Percentiles rank a stretch among this genome's conserved stretches.
phyloP scores from a whole-genome alignment of 2,113 vertebrate species.

The Spea bombifrons region DNA sequence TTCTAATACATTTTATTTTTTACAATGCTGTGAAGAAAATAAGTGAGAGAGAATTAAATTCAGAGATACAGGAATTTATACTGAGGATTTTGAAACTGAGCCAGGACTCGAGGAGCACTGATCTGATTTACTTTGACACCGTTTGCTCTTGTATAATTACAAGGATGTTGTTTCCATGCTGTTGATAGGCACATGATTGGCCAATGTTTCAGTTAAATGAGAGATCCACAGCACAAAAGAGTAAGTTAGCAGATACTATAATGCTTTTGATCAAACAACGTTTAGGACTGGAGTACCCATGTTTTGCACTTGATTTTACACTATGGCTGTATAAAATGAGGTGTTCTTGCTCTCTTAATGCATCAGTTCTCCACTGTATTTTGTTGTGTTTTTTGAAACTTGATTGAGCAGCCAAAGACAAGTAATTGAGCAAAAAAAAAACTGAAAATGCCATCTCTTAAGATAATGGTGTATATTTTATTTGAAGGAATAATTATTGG shows the following conservation, averaged over 20 bases:
- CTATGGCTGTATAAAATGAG: background rate
- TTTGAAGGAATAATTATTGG: no score
- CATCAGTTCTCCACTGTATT: background rate
- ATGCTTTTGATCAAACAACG: background rate
- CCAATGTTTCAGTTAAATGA: conserved; percentile 36
- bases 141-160: conserved; percentile 43
- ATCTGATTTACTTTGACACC: conserved; percentile 41
- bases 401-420: no score
- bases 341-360: background rate
- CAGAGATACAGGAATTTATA: background rate
- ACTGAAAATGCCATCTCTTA: no score
- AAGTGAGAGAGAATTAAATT: background rate
- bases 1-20: background rate
- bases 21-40: background rate
- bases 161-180: conserved; percentile 30
- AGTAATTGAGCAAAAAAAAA: no score
- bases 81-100: background rate
- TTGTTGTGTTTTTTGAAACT: background rate
- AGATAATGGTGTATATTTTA: no score
- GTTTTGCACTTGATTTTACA: background rate
- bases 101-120: conserved; percentile 1
- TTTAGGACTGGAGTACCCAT: background rate
- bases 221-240: background rate
- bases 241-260: conserved; percentile 13
- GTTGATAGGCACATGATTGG: conserved; percentile 29